Evolutionary conservation across 1,140 invertebrate genomes (phyloP).

Genomic region (Stegodyphus dumicola): DNA sequence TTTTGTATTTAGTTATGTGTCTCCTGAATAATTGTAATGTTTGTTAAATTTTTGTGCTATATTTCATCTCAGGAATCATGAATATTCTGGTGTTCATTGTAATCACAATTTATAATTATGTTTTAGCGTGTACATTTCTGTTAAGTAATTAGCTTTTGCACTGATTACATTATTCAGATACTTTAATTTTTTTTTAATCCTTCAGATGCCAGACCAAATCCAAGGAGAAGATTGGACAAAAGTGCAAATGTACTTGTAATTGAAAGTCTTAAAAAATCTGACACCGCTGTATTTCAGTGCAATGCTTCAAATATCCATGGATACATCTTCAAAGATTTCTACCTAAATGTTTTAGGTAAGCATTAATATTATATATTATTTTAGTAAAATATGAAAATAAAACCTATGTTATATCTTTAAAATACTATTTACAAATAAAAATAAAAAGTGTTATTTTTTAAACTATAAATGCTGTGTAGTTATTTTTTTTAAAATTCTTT

Average conservation of each 20-base stretch:
- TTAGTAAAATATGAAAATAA: not conserved
- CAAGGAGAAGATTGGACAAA: slow-evolving; percentile 72
- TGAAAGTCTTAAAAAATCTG: slow-evolving; percentile 83
- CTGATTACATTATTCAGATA: no score
- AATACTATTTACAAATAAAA: not conserved
- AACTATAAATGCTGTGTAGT: not conserved
- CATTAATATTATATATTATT: slow-evolving; percentile 48
- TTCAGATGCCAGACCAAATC: slow-evolving; percentile 78
- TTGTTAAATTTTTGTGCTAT: no score
- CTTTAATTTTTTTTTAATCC: not conserved
- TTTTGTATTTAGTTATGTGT: no score
- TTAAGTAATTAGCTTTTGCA: no score
- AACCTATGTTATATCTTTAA: not conserved
- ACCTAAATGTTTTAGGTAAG: slow-evolving; percentile 91
- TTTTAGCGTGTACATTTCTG: no score
- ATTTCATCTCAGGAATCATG: no score
- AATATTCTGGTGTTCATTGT: no score
- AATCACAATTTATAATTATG: no score
- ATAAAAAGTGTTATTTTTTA: not conserved
- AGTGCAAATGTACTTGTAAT: slow-evolving; percentile 80
- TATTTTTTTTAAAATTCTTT: not conserved
- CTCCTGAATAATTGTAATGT: no score
- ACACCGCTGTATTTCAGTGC: slow-evolving; percentile 98
- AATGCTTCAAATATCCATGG: slow-evolving; percentile 98
- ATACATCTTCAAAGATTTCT: slow-evolving; percentile 98